Conservation (phyloP, 1,140 invertebrate genomes). For the Lepeophtheirus salmonis region DNA sequence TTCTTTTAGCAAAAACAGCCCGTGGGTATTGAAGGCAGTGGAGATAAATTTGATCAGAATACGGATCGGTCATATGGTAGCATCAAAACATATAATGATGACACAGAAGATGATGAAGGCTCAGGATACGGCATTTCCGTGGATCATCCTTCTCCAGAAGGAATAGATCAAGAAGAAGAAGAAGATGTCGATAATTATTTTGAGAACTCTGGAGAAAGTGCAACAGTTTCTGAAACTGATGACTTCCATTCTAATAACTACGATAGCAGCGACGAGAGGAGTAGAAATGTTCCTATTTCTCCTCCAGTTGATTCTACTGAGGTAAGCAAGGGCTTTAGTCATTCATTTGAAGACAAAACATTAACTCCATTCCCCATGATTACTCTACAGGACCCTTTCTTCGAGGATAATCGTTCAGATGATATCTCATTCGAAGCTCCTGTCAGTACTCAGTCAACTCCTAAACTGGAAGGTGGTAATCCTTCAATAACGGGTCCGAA, state of each 20-base stretch:
- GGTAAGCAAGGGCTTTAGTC: not conserved
- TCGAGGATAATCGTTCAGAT: not conserved
- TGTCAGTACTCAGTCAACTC: not conserved
- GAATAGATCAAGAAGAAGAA: not conserved
- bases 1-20: slow-evolving; percentile 19
- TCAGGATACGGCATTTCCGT: not conserved
- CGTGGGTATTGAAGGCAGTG: not conserved
- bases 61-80: not conserved
- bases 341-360: not conserved
- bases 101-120: not conserved
- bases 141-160: not conserved
- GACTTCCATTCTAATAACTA: too few species aligned
- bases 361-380: not conserved
- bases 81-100: not conserved
- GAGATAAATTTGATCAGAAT: slow-evolving; percentile 7
- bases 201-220: too few species aligned
- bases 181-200: not conserved
- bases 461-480: not conserved
- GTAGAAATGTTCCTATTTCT: too few species aligned
- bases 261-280: not conserved
- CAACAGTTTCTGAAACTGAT: too few species aligned
- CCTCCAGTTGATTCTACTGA: too few species aligned
- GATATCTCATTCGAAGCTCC: not conserved
- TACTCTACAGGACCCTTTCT: not conserved
- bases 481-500: not conserved